phyloP scores from a whole-genome alignment of 2,113 vertebrate genomes.

The Cyanoderma ruficeps region DNA sequence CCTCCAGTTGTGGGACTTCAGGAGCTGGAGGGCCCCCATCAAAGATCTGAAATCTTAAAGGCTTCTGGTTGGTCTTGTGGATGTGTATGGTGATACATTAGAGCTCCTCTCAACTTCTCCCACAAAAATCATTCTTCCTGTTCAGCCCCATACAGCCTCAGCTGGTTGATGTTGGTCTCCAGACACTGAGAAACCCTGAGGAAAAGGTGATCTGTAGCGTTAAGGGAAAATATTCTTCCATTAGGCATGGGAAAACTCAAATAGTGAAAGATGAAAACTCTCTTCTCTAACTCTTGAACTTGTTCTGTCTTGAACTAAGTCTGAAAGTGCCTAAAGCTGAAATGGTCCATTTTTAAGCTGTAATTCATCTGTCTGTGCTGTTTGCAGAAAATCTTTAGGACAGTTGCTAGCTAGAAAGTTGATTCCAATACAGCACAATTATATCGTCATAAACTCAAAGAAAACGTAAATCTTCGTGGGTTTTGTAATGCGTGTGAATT shows the following conservation, averaged over 20 bases:
- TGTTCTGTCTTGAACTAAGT: neutral
- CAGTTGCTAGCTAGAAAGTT: neutral
- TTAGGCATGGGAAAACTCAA: neutral
- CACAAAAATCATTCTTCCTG: neutral
- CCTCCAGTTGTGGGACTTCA: neutral
- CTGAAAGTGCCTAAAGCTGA: neutral
- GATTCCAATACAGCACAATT: neutral
- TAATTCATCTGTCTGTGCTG: neutral
- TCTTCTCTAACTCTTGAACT: neutral
- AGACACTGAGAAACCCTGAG: neutral
- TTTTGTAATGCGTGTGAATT: fast-evolving
- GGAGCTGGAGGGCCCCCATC: neutral
- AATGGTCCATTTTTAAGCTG: neutral
- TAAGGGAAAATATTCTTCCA: neutral
- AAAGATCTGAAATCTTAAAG: neutral
- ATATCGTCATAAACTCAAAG: neutral
- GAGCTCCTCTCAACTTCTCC: neutral
- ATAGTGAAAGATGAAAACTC: neutral
- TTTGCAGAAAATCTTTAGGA: neutral
- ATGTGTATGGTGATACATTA: fast-evolving
- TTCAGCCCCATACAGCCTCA: neutral
- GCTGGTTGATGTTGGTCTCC: neutral
- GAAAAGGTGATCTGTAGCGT: neutral
- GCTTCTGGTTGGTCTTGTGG: neutral
- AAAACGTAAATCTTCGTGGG: neutral